phyloP scores from a whole-genome alignment of 2,797 vertebrate species.

The Ptychadena robeensis region DNA sequence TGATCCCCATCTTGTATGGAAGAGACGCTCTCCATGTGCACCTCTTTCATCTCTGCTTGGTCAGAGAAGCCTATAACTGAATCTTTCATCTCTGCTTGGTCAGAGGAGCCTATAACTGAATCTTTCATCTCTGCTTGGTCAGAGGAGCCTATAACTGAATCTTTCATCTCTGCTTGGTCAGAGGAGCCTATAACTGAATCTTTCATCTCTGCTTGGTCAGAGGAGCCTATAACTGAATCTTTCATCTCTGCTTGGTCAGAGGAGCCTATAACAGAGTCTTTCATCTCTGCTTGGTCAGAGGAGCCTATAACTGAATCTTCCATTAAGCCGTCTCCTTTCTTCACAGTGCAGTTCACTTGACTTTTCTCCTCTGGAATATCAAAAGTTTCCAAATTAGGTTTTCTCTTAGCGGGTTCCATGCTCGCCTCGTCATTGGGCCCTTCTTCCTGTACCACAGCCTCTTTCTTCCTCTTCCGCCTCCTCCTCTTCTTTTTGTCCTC shows the following conservation, averaged over 20 bases:
- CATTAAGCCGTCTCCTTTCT: conserved; percentile 12
- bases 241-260: background rate
- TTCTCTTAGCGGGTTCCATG: conserved; percentile 25
- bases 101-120: background rate
- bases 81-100: no score
- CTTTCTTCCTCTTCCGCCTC: conserved; percentile 77
- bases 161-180: background rate
- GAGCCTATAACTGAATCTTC: background rate
- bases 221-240: background rate
- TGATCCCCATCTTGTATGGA: background rate
- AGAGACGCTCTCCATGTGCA: background rate
- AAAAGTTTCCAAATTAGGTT: background rate
- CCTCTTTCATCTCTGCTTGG: background rate
- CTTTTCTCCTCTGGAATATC: background rate
- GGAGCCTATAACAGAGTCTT: background rate
- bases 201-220: background rate
- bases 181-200: background rate
- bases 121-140: background rate
- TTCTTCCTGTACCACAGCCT: conserved; percentile 61
- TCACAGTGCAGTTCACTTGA: no score
- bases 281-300: background rate
- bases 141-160: background rate
- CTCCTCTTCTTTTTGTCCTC: conserved; percentile 80
- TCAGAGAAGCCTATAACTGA: no score
- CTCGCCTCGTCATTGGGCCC: background rate